A percentile compares a stretch with the other conserved stretches of the same genome.
Conservation (phyloP, 2,888 invertebrate genomes). For the Psococerastis gibbosa region DNA sequence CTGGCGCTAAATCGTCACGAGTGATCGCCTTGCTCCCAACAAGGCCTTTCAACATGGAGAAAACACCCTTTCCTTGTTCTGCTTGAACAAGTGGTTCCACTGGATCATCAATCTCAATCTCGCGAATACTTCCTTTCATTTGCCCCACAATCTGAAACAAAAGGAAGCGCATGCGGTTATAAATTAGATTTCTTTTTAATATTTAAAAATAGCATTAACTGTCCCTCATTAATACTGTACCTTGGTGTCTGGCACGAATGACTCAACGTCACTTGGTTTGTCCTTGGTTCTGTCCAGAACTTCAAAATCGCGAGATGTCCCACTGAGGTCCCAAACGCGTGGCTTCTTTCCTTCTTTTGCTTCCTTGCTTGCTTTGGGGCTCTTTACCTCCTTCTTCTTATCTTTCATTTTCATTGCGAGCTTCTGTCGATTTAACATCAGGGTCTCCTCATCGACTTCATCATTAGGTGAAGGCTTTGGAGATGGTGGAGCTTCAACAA, state of each 20-base stretch:
- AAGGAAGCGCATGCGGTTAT: too few relatives aligned
- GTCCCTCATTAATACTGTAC: too few relatives aligned
- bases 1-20: conserved; percentile 60
- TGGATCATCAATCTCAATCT: conserved; percentile 52
- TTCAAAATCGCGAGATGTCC: conserved; percentile 53
- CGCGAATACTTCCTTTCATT: conserved; percentile 66
- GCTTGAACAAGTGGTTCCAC: conserved; percentile 20
- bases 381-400: conserved; percentile 44
- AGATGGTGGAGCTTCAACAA: conserved; percentile 24
- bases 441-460: conserved; percentile 33
- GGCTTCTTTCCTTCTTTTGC: conserved; percentile 72
- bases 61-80: conserved; percentile 40
- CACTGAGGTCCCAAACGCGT: conserved; percentile 76
- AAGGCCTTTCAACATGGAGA: conserved; percentile 70
- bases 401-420: conserved; percentile 55
- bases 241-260: conserved; percentile 41
- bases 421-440: conserved; percentile 57
- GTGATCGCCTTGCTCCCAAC: conserved; percentile 81
- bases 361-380: conserved; percentile 31
- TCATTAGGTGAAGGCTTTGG: conserved; percentile 24
- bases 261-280: conserved; percentile 40
- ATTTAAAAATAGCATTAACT: conserved; percentile 5
- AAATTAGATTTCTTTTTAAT: background rate
- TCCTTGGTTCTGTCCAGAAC: conserved; percentile 67
- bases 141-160: conserved; percentile 49